Evolutionary conservation across 2,797 vertebrate genomes (phyloP), one percentile per base, ranked within the genome.

Genomic region (Periparus ater): DNA sequence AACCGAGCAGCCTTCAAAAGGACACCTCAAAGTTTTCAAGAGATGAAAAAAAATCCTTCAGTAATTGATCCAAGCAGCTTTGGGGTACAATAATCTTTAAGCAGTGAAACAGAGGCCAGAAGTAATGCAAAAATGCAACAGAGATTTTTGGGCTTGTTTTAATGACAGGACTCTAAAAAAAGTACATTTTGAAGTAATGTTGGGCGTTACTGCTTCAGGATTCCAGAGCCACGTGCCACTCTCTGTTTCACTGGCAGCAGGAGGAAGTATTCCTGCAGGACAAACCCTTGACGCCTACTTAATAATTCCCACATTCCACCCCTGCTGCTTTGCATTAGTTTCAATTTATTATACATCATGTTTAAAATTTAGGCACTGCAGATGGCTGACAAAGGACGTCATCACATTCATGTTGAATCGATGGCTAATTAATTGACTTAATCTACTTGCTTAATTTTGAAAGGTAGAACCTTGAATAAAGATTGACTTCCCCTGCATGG

Each of bases 1-100:
- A 93, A 70, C 85, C 61, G 80, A 85, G 47, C 17, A 82, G 27
- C n/a, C 88, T 92, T 93, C n/a, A 50, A 88, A 96, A 88, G 60
- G 86, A 29, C 34, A 76, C 11, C 73, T 95, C 53, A 51, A 94
- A 92, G 34, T 91, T 91, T 17, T 75, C 22, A 75, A 34, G 47
- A 86, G 18, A 61, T 48, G 19, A 30, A 66, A 63, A 62, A 90
- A 92, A 74, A 66, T 5, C 68, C 42, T 53, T 11, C 47, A 58
- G 12, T n/a, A 89, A 72, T 61, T 57, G 48, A 88, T 92, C 40
- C 60, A 67, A 30, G 17, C 6, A 22, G 18, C 25, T 90, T 60
- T 21, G 38, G 65, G 29, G 9, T 36, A n/a, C 27, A 68, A 89
- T 45, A 76, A 66, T 16, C 20, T 58, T 65, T 48, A 65, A 78